Base-by-base conservation (phyloP, 1,140 invertebrate genomes). In the Drosophila seguyi region DNA sequence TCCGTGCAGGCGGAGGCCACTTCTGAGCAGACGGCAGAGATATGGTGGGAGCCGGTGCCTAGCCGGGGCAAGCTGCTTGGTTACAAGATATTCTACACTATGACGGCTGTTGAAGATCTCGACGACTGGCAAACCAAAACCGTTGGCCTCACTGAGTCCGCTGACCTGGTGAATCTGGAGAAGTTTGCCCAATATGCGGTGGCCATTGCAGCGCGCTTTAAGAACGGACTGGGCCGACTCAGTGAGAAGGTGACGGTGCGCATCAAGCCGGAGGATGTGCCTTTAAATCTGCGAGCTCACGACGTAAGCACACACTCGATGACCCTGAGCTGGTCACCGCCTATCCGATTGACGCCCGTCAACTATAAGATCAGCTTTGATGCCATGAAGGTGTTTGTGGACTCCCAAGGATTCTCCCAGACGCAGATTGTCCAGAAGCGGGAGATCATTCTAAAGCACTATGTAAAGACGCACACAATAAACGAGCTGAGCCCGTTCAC, bases 1-100 rank as follows among this genome's bases (percentile, higher is more conserved):
- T 96, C 96, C 50, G 96, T 99, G 0, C 96, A 97, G 92, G 97
- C 97, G 1, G 97, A 98, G 13, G 98, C 98, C 0, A 98, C 97
- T 0, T 98, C 97, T 1, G 97, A 98, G 75, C 96, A 97, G 10
- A 97, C 96, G 47, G 97, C 98, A 0, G 97, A 98, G 93, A 96
- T 99, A 3, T 99, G 98, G 96, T 99, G 98, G 98, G 97, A 99
- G 90, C 95, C 97, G 2, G 97, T 98, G n/a, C 97, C 97, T 16
- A 96, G 96, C 38, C 94, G 97, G 48, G 95, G 95, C 69, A 95
- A 98, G 91, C 95, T 98, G 47, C 94, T 97, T 25, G 98, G 98
- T n/a, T 99, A 99, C 87, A 95, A 97, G 90, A 96, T 98, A 69
- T 98, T 98, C 91, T 98, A 98, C 87, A 98, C 97, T 3, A 98